These are phyloP conservation scores for Tyrannus savana DNA, from an alignment of 2,113 vertebrate species.

Conservation along the genomic window DNA sequence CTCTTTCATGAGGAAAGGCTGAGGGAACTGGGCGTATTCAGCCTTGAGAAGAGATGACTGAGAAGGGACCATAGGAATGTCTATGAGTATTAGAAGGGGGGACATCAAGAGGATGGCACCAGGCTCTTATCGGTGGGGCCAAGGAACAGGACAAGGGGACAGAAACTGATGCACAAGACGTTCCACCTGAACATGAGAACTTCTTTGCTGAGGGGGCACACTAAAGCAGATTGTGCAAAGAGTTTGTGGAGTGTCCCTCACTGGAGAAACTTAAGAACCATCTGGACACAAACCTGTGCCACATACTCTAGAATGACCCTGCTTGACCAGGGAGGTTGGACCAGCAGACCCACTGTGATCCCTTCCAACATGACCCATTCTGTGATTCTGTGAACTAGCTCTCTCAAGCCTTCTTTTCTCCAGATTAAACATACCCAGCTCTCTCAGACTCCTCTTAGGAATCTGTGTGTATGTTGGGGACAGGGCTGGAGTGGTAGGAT, in stretches of 20 bases:
- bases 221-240: background rate
- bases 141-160: too few species aligned
- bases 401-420: background rate
- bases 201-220: background rate
- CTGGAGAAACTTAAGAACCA: background rate
- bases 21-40: background rate
- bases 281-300: background rate
- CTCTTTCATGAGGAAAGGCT: background rate
- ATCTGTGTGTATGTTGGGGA: rapidly evolving
- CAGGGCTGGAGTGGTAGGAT: too few species aligned
- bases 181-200: background rate
- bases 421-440: background rate
- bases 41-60: background rate
- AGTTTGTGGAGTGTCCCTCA: background rate
- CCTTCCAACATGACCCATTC: background rate
- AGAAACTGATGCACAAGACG: background rate
- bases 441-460: background rate
- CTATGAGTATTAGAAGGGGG: background rate
- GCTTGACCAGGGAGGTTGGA: background rate
- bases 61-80: background rate
- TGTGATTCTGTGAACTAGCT: background rate
- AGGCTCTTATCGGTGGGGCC: background rate
- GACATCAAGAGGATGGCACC: too few species aligned
- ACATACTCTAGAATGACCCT: background rate
- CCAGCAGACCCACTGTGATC: background rate